Conservation (phyloP, 2,113 vertebrate genomes). For the Calidris pugnax region DNA sequence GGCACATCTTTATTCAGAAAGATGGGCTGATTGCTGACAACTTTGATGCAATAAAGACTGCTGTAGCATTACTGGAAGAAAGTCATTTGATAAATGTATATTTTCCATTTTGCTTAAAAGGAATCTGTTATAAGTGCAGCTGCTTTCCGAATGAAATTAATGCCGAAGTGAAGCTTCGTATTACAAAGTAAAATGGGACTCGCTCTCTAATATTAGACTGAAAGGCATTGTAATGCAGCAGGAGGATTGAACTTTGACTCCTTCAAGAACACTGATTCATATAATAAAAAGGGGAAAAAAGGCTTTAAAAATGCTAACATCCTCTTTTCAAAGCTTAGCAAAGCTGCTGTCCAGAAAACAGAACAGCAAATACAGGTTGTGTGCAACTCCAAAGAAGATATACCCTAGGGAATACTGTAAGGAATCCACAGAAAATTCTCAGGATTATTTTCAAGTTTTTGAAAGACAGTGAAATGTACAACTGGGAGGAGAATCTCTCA, state of each 20-base stretch:
- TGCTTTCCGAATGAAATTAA: conserved; percentile 77
- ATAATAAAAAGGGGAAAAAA: conserved; percentile 70
- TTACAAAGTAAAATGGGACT: conserved; percentile 80
- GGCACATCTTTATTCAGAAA: conserved; percentile 64
- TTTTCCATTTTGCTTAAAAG: conserved; percentile 79
- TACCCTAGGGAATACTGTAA: background rate
- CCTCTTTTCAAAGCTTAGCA: conserved; percentile 56
- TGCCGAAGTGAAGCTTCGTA: conserved; percentile 69
- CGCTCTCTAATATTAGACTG: conserved; percentile 74
- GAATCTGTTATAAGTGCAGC: conserved; percentile 77
- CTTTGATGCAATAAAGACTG: conserved; percentile 70
- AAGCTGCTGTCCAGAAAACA: conserved; percentile 63
- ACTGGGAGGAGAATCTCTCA: background rate
- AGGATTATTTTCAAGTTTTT: conserved; percentile 31
- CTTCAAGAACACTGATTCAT: conserved; percentile 76
- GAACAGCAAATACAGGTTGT: conserved; percentile 37
- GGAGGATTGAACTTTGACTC: conserved; percentile 76
- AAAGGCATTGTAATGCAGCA: conserved; percentile 78
- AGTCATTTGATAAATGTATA: conserved; percentile 78
- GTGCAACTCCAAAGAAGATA: conserved; percentile 19
- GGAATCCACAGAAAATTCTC: background rate
- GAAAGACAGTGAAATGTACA: background rate
- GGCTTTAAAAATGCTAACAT: conserved; percentile 75
- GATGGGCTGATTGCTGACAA: conserved; percentile 66
- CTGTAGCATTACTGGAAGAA: conserved; percentile 69